These are phyloP conservation scores for Ellobius talpinus DNA, from an alignment of 2,113 vertebrate genomes.

Conservation along the genomic window DNA sequence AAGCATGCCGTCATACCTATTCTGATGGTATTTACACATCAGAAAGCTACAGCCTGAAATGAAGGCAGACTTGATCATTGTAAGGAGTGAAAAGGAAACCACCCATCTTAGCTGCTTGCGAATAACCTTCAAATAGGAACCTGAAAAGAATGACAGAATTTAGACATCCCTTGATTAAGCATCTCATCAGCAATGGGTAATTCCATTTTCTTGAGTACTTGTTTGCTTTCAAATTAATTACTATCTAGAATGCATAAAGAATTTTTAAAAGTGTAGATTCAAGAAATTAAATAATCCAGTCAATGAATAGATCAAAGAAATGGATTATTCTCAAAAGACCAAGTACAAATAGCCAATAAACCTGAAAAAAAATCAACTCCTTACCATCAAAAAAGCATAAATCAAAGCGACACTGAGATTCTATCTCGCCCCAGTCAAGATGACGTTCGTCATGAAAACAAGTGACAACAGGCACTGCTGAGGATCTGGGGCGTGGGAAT, in stretches of 20 bases:
- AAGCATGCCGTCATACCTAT: not conserved
- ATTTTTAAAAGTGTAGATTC: not conserved
- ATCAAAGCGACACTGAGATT: not conserved
- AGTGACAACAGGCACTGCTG: not conserved
- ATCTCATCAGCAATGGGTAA: not conserved
- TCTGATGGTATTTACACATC: not conserved
- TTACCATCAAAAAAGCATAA: not conserved
- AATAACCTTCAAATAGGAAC: not conserved
- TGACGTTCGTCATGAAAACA: not conserved
- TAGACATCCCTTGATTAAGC: not conserved
- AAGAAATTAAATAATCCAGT: not conserved
- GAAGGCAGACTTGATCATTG: not conserved
- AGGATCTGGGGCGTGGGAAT: not conserved
- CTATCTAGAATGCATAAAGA: not conserved
- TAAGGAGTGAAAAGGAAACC: not conserved
- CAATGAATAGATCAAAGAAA: not conserved
- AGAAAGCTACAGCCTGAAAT: not conserved
- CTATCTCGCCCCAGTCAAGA: not conserved
- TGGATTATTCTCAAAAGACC: not conserved
- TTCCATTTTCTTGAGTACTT: not conserved
- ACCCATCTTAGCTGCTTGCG: not conserved
- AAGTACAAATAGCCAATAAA: not conserved
- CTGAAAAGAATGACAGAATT: not conserved
- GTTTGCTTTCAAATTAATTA: not conserved
- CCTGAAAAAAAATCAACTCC: not conserved